phyloP scores from a whole-genome alignment of 2,888 invertebrate genomes.

The Eurois occulta region DNA sequence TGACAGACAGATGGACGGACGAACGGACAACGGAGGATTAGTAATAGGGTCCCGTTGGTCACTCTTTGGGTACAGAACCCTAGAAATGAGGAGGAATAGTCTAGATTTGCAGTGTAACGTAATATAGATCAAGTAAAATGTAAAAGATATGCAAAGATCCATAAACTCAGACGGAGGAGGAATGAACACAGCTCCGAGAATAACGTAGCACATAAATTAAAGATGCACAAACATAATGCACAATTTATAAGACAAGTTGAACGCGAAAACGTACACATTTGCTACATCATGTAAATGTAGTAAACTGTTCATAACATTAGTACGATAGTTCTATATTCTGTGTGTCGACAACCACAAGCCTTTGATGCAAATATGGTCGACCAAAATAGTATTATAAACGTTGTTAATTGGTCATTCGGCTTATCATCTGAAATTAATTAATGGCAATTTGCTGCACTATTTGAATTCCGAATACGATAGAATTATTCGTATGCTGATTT shows the following conservation, averaged over 20 bases:
- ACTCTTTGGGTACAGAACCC: neutral
- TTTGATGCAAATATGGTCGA: conserved; percentile 18
- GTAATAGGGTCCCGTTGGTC: too few species aligned
- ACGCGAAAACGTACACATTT: conserved; percentile 6
- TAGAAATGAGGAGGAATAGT: neutral
- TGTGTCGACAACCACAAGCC: conserved; percentile 12
- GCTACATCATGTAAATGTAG: neutral
- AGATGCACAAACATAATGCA: neutral
- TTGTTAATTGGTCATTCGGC: neutral
- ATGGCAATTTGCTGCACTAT: neutral
- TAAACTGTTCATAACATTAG: conserved; percentile 17
- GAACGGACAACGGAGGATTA: too few species aligned
- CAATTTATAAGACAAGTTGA: neutral
- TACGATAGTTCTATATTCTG: neutral
- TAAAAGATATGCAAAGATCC: neutral
- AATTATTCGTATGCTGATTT: neutral
- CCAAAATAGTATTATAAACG: neutral
- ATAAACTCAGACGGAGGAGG: neutral
- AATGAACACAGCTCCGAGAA: neutral
- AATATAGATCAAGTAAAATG: neutral
- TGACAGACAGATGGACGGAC: too few species aligned
- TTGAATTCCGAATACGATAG: neutral
- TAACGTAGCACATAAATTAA: neutral
- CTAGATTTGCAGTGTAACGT: neutral
- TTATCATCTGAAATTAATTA: neutral